phyloP scores from a whole-genome alignment of 2,113 vertebrate genomes.

The Ageneiosus marmoratus region DNA sequence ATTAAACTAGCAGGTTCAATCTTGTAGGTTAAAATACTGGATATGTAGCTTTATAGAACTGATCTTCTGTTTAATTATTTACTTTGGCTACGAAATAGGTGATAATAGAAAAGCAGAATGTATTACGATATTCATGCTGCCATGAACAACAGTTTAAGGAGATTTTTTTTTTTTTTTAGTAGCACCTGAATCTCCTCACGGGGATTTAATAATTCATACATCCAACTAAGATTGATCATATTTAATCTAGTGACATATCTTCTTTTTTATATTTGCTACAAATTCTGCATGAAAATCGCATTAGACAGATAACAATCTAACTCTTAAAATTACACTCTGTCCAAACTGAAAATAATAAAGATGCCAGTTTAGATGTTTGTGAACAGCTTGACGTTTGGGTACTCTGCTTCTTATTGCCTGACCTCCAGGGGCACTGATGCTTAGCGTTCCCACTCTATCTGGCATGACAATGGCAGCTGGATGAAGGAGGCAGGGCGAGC shows the following conservation, averaged over 20 bases:
- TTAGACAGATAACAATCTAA: not conserved
- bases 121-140: not conserved
- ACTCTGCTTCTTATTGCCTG: conserved; percentile 7
- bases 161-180: too few relatives aligned
- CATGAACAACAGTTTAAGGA: not conserved
- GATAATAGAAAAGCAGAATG: not conserved
- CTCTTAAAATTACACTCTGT: not conserved
- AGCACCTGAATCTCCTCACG: not conserved
- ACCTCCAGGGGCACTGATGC: conserved; percentile 32
- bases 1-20: not conserved
- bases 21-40: not conserved
- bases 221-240: not conserved
- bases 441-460: conserved; percentile 26
- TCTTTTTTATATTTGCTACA: not conserved
- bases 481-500: conserved; percentile 38
- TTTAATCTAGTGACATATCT: not conserved
- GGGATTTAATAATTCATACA: not conserved
- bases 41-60: not conserved
- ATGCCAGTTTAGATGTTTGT: not conserved
- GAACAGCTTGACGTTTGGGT: not conserved
- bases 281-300: not conserved
- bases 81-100: not conserved
- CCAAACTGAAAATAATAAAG: conserved; percentile 5
- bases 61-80: not conserved
- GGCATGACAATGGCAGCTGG: conserved; percentile 8